A percentile compares a stretch with the other conserved stretches of the same genome.
Evolutionary conservation across 2,797 vertebrate genomes (phyloP).

Genomic region (Telmatherina bonti): DNA sequence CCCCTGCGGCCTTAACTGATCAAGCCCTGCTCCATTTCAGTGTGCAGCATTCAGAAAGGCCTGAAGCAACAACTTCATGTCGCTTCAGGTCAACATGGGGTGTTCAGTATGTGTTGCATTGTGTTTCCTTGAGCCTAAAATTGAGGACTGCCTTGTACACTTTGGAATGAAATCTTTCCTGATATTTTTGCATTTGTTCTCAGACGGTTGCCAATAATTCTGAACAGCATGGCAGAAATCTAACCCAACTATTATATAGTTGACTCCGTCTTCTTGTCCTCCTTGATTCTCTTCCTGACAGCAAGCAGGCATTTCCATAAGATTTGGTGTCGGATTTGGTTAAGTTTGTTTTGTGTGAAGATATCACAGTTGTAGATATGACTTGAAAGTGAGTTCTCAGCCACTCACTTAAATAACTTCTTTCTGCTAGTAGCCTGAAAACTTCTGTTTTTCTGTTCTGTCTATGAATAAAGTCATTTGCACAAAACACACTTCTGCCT

Average conservation of each 20-base stretch:
- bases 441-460: slow-evolving; percentile 46
- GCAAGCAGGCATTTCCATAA: slow-evolving; percentile 10
- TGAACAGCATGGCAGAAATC: slow-evolving; percentile 1
- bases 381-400: slow-evolving; percentile 28
- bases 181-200: not conserved
- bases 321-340: slow-evolving; percentile 13
- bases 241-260: not conserved
- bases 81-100: no score
- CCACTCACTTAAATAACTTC: not conserved
- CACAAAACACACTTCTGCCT: slow-evolving; percentile 38
- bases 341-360: slow-evolving; percentile 48
- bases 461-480: slow-evolving; percentile 73
- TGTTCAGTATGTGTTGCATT: not conserved
- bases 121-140: not conserved
- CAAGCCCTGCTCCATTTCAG: not conserved
- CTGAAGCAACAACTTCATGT: not conserved
- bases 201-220: not conserved
- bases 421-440: slow-evolving; percentile 1
- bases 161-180: not conserved
- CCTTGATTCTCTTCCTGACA: not conserved
- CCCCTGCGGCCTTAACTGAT: not conserved
- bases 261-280: not conserved
- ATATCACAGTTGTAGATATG: slow-evolving; percentile 31
- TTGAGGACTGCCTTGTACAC: not conserved
- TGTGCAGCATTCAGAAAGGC: not conserved